Evolutionary conservation across 2,888 invertebrate genomes (phyloP), one percentile per base, ranked within the genome.

Genomic region (Adelognathus sp.): DNA sequence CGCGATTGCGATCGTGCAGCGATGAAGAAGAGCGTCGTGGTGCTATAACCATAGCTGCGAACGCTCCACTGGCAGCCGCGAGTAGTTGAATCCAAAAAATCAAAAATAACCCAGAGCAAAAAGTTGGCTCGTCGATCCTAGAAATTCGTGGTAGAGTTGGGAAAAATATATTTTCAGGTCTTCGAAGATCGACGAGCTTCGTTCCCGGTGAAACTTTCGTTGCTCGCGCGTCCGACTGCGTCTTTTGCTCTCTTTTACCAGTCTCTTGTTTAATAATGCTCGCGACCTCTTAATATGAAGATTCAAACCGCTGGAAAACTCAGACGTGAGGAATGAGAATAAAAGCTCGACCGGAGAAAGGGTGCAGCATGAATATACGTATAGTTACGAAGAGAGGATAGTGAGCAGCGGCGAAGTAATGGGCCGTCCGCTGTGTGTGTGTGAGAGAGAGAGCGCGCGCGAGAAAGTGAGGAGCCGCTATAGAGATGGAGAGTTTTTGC

Each of bases 401-500:
- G 60, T 76, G 75, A 73, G 76, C 73, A 69, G 41, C 56, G 64
- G 74, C 71, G 83, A 87, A 88, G 87, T 88, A 88, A 89, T 87
- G 85, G 86, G 77, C 81, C 83, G 74, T n/a, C n/a, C 77, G 82
- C 81, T 67, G 76, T 64, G 50, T 54, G 52, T 50, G 73, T 54
- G 58, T 81, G 78, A 71, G 69, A 80, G 79, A 76, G 36, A 39
- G 36, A n/a, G n/a, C n/a, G 9, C n/a, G n/a, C n/a, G n/a, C n/a
- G n/a, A n/a, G n/a, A n/a, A n/a, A n/a, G n/a, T n/a, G n/a, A n/a
- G n/a, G n/a, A n/a, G n/a, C n/a, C n/a, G 50, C 31, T 3, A 14
- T 27, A 11, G 70, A 74, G 46, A 73, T 21, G n/a, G n/a, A 50
- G 39, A 54, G 86, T 89, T 89, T 90, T 90, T 90, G 87, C 86